Evolutionary conservation across 2,113 vertebrate genomes (phyloP).

Genomic region (Pica pica): DNA sequence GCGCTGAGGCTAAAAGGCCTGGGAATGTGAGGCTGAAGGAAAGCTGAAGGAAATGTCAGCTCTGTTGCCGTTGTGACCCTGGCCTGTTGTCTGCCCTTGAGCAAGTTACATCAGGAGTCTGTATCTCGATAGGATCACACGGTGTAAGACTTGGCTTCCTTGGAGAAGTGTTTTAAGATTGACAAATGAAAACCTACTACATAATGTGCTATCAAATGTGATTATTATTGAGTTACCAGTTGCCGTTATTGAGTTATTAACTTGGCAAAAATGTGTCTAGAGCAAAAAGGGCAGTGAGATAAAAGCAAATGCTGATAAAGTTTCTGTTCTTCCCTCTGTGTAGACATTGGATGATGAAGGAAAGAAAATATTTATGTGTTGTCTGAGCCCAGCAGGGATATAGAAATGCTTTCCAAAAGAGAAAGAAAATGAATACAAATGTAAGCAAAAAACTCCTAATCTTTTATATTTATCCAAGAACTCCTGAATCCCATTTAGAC

Average conservation of each 20-base stretch:
- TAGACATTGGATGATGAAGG: not conserved
- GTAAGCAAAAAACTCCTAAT: not conserved
- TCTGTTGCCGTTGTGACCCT: not conserved
- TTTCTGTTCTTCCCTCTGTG: not conserved
- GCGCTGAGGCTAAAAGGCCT: not conserved
- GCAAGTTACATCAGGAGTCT: not conserved
- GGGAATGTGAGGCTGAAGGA: not conserved
- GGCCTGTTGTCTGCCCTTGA: not conserved
- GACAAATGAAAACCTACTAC: slow-evolving; percentile 22
- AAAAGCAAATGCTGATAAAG: not conserved
- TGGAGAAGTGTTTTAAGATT: not conserved
- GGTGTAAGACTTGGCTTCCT: not conserved
- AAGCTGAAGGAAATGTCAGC: not conserved
- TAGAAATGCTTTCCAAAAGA: not conserved
- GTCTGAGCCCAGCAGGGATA: not conserved
- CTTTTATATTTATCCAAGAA: not conserved
- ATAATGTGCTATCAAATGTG: slow-evolving; percentile 21
- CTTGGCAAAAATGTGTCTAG: slow-evolving; percentile 13
- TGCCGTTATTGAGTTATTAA: slow-evolving; percentile 24
- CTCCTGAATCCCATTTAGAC: not conserved
- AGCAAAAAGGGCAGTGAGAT: not conserved
- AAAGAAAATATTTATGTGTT: not conserved
- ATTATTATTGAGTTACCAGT: slow-evolving; percentile 49
- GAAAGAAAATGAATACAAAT: not conserved
- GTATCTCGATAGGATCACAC: not conserved